Evolutionary conservation across 2,888 invertebrate species (phyloP), one percentile per base, ranked within the genome.

Genomic region (Drosophila formosana): DNA sequence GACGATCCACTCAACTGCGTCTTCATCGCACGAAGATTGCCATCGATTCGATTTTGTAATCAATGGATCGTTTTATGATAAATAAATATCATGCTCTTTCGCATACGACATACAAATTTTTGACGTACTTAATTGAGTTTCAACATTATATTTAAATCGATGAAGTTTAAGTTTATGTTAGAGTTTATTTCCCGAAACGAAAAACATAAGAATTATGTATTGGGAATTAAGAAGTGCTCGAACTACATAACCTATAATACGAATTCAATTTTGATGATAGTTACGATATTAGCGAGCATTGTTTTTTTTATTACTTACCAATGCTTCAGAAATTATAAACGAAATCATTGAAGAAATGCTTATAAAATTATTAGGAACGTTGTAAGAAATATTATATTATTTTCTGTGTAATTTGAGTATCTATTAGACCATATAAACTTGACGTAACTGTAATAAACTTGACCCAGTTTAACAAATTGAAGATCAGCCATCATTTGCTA

Each of bases 11-110:
- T 58, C 65, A 70, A 66, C 66, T 64, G 56, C 68, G 51, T 64
- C 60, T 68, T 66, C 55, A 74, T 60, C 25, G 49, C 37, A 66
- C 62, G 25, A 50, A 71, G 63, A 75, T 73, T 66, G 52, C 45
- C 64, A 51, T 67, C 58, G 34, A 55, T 34, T 28, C 28, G 23
- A 49, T 65, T 64, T 63, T 57, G 62, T 69, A 65, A 57, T 69
- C 68, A 50, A 49, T 4, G 11, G 23, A 9, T 39, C 39, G 18
- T 11, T 28, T 47, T 37, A 37, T 18, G 32, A 37, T 37, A 34
- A 37, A 37, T 34, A 47, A 26, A 37, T 30, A 32, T 13, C 7
- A 1, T 43, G 4, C n/a, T 28, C 34, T 5, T 11, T 30, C 9
- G 32, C 13, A 13, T 30, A 9, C 13, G 23, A 23, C 18, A 26